Conservation (phyloP, 2,888 invertebrate genomes). For the Macrophya annulata region DNA sequence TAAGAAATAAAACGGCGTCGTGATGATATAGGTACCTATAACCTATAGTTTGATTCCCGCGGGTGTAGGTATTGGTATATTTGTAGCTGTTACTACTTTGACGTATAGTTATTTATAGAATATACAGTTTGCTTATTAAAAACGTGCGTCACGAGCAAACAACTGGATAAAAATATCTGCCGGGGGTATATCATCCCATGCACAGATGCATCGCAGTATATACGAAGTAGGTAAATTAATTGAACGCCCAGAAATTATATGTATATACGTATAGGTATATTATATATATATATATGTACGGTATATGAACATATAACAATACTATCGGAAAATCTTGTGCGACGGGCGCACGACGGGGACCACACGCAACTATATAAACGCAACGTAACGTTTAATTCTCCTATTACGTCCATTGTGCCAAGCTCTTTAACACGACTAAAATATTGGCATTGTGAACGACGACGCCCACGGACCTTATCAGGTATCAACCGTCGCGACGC, state of each 20-base stretch:
- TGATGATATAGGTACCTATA: background rate
- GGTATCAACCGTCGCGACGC: constrained; percentile 71
- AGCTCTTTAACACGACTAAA: constrained; percentile 42
- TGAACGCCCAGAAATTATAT: constrained; percentile 71
- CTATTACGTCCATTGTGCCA: constrained; percentile 49
- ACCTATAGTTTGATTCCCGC: background rate
- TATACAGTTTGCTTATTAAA: constrained; percentile 38
- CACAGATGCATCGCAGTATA: background rate
- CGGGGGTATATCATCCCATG: background rate
- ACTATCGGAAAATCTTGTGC: constrained; percentile 72
- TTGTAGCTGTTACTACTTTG: background rate
- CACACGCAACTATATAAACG: constrained; percentile 69
- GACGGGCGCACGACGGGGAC: constrained; percentile 67
- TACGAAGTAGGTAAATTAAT: constrained; percentile 68
- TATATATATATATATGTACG: constrained; percentile 55
- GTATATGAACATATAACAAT: constrained; percentile 66
- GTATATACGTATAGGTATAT: background rate
- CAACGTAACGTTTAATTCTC: constrained; percentile 44
- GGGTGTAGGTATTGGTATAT: background rate
- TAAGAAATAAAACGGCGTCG: too few species aligned
- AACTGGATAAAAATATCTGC: constrained; percentile 38
- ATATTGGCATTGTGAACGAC: constrained; percentile 60
- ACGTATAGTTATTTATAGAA: background rate
- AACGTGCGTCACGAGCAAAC: constrained; percentile 26
- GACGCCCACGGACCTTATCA: constrained; percentile 70